Conservation (phyloP, 2,888 invertebrate genomes). For the Athripsodes cinereus region DNA sequence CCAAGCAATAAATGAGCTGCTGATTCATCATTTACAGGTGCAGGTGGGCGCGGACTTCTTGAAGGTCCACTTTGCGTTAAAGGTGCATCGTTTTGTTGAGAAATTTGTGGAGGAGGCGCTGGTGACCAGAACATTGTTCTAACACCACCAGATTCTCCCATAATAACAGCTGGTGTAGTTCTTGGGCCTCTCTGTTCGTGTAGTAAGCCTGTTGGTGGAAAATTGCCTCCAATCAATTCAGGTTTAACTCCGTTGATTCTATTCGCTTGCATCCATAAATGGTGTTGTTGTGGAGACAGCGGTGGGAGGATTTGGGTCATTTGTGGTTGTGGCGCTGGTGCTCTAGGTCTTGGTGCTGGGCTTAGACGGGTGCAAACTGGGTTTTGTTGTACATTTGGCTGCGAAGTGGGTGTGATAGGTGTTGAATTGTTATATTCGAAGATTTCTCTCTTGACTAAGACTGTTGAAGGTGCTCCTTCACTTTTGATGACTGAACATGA, state of each 20-base stretch:
- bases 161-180: constrained; percentile 81
- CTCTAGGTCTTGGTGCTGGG: constrained; percentile 32
- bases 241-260: constrained; percentile 76
- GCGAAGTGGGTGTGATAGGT: constrained; percentile 26
- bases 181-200: constrained; percentile 42
- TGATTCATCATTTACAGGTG: constrained; percentile 46
- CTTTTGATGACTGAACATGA: constrained; percentile 56
- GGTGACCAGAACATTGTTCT: constrained; percentile 64
- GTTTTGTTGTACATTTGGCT: constrained; percentile 31
- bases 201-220: constrained; percentile 44
- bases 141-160: constrained; percentile 90
- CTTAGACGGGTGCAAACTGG: constrained; percentile 17
- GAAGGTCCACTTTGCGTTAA: constrained; percentile 43
- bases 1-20: constrained; percentile 68
- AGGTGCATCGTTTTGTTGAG: constrained; percentile 43
- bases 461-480: constrained; percentile 38
- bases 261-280: constrained; percentile 53
- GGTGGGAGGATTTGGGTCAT: constrained; percentile 31
- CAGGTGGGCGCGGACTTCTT: constrained; percentile 35
- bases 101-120: constrained; percentile 52
- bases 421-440: constrained; percentile 27
- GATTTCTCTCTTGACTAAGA: constrained; percentile 16
- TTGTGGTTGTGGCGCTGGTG: constrained; percentile 40
- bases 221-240: constrained; percentile 67
- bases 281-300: constrained; percentile 24